phyloP scores from a whole-genome alignment of 2,797 vertebrate species.

The Squalus acanthias region DNA sequence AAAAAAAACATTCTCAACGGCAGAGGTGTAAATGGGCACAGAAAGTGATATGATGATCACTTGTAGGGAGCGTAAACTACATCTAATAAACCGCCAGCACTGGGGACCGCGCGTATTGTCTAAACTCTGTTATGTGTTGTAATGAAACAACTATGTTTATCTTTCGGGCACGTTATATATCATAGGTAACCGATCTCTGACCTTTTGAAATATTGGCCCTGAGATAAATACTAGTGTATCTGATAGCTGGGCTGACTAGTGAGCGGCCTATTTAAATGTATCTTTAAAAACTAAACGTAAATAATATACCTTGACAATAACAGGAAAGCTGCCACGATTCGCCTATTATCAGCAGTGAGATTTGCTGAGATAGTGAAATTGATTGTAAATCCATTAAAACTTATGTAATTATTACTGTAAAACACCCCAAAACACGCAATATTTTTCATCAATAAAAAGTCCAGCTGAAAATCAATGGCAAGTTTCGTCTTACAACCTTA shows the following conservation, averaged over 20 bases:
- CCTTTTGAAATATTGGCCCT: background rate
- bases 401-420: background rate
- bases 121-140: background rate
- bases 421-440: background rate
- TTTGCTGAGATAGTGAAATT: background rate
- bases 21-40: background rate
- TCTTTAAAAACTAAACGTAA: background rate
- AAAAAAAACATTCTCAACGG: background rate
- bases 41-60: background rate
- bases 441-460: background rate
- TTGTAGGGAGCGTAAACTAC: background rate
- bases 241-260: too few species aligned
- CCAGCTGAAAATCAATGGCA: background rate
- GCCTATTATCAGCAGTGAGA: background rate
- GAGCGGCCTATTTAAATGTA: background rate
- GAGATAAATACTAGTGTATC: background rate
- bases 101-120: background rate
- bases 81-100: too few species aligned
- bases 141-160: background rate
- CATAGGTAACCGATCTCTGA: background rate
- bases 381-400: background rate
- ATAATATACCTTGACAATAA: too few species aligned
- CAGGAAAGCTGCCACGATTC: background rate
- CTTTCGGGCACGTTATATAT: background rate
- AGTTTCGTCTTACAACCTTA: background rate